Evolutionary conservation across 2,113 vertebrate genomes (phyloP), one percentile per base, ranked within the genome.

Genomic region (Python bivittatus): DNA sequence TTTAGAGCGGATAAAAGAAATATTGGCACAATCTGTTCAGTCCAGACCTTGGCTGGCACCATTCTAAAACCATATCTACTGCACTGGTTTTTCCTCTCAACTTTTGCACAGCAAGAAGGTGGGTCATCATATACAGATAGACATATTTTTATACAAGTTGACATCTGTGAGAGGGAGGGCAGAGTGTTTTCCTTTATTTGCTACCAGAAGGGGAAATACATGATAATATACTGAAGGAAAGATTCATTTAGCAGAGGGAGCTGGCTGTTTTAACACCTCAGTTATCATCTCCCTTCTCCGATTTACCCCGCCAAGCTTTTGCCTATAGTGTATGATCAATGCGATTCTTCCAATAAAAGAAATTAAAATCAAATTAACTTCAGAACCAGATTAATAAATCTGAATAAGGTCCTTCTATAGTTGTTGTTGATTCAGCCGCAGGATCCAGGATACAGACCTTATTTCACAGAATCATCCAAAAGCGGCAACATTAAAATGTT

Each of bases 331-430:
- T 44, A 91, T 72, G 13, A 33, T 56, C 29, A 56, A 87, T 56
- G 20, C 10, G 25, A 68, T 12, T 25, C 33, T 87, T 87, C 84
- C 22, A 84, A 52, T 44, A 57, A 52, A 56, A 44, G 85, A 56
- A 91, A 72, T 56, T 29, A 87, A 61, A 86, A 38, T 22, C 20
- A 33, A 92, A 94, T 94, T 88, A 94, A 93, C 89, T 95, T 6
- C 94, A 96, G 95, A 96, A 96, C 91, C 23, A 12, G 6, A 84
- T 84, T 92, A 95, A 90, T 96, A 96, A 96, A 95, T 96, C 94
- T 95, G 92, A 94, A 86, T 54, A 57, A 54, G 17, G 12, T 48
- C 92, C 11, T 95, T 92, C 94, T 93, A 90, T 88, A 92, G 91
- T 91, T 93, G 52, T 94, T 94, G 60, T 88, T 89, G 79, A 88